Evolutionary conservation across 2,888 invertebrate species (phyloP), one percentile per base, ranked within the genome.

Genomic region (Drosophila robusta): DNA sequence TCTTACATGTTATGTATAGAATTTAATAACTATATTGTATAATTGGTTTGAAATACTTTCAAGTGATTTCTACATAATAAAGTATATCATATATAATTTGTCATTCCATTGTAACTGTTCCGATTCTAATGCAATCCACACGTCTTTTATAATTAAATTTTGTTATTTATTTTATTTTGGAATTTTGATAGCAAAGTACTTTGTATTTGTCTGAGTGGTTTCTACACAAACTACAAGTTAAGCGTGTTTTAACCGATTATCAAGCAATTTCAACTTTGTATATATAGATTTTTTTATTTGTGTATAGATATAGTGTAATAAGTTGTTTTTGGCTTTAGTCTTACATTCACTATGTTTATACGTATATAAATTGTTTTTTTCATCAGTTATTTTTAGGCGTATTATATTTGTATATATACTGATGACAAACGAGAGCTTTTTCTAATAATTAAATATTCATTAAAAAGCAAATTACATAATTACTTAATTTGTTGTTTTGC

Each of bases 291-390:
- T 57, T 55, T 39, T 11, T 60, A 47, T 70, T 64, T 65, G 56
- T 66, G 42, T 72, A 58, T 74, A 75, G 51, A 54, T 75, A 57
- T 71, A 72, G 70, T 60, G 67, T 78, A 68, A 66, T 69, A 70
- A 61, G 32, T 78, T 74, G 65, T 81, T 82, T 85, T 85, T 87
- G 85, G 85, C 87, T 87, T 87, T 85, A 74, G 76, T 87, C 85
- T 80, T 85, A 87, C 69, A 82, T 84, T 87, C 70, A 76, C 75
- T 77, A 75, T 70, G 60, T 72, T 72, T 70, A 60, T 73, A 78
- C 63, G 54, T 81, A 73, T 80, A 71, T 75, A 62, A 61, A 47
- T 67, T 45, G n/a, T 11, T 36, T 57, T 49, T 49, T 69, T 45
- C 57, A 69, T 74, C 68, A 69, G 65, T 58, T 73, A 62, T 69